phyloP scores from a whole-genome alignment of 1,140 invertebrate species.

The roundworm (Caenorhabditis elegans) region DNA sequence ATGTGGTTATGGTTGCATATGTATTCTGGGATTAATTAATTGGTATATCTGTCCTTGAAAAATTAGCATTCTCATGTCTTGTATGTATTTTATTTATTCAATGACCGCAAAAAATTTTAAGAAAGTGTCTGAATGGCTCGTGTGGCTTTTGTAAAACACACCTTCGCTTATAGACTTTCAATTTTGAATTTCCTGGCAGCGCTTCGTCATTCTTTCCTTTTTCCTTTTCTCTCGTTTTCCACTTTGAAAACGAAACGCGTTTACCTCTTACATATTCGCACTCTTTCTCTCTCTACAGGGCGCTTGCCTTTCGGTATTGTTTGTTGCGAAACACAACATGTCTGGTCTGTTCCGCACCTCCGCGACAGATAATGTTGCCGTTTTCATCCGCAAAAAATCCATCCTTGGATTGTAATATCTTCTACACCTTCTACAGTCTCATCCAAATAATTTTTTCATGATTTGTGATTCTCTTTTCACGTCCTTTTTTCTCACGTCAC shows the following conservation, averaged over 20 bases:
- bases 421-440: not conserved
- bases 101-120: too few species aligned
- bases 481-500: not conserved
- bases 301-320: conserved; percentile 22
- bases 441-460: not conserved
- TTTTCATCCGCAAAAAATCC: not conserved
- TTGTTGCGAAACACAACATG: conserved; percentile 9
- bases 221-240: not conserved
- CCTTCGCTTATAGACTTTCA: not conserved
- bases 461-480: too few species aligned
- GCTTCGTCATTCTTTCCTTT: not conserved
- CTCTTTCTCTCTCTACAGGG: not conserved
- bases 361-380: not conserved
- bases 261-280: conserved; percentile 11
- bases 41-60: too few species aligned
- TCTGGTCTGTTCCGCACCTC: conserved; percentile 20
- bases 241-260: not conserved
- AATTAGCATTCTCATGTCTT: too few species aligned
- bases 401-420: not conserved
- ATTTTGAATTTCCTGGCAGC: not conserved
- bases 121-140: too few species aligned
- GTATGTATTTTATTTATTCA: too few species aligned
- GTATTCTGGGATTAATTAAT: too few species aligned
- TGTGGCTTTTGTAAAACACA: too few species aligned
- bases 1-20: too few species aligned